A percentile compares a stretch with the other conserved stretches of the same genome.
Evolutionary conservation across 2,113 vertebrate species (phyloP).

Genomic region (Daphoenositta chrysoptera): DNA sequence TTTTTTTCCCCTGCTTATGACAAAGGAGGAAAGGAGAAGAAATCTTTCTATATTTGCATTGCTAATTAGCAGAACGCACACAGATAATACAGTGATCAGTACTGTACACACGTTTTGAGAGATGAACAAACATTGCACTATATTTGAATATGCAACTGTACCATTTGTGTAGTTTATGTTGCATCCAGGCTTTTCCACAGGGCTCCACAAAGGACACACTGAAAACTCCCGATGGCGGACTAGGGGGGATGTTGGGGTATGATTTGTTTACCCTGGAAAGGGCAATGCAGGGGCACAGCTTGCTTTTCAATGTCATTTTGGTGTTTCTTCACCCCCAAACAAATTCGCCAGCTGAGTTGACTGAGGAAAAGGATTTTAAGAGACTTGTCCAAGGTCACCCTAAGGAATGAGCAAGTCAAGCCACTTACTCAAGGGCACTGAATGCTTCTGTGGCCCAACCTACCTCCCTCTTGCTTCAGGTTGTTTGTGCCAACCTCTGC

Average conservation of each 20-base stretch:
- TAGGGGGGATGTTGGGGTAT: conserved; percentile 21
- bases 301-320: conserved; percentile 68
- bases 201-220: conserved; percentile 46
- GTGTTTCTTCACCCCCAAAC: conserved; percentile 37
- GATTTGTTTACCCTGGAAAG: conserved; percentile 66
- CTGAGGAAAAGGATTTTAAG: conserved; percentile 64
- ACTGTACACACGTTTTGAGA: conserved; percentile 47
- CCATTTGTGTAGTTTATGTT: conserved; percentile 23
- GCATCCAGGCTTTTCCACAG: conserved; percentile 55
- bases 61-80: conserved; percentile 26
- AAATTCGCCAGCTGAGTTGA: conserved; percentile 59
- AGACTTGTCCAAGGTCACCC: conserved; percentile 72
- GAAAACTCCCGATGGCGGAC: background rate
- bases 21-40: background rate
- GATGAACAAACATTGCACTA: conserved; percentile 15
- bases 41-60: conserved; percentile 25
- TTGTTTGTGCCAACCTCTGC: conserved; percentile 64
- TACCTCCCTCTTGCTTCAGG: conserved; percentile 45
- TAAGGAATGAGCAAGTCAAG: conserved; percentile 62
- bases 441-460: background rate
- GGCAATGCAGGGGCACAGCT: conserved; percentile 51
- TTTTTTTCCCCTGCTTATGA: background rate
- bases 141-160: conserved; percentile 4
- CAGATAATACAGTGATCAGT: conserved; percentile 31
- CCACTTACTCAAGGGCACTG: conserved; percentile 65